Evolutionary conservation across 2,113 vertebrate species (phyloP).

Genomic region (Thinocorus orbignyianus): DNA sequence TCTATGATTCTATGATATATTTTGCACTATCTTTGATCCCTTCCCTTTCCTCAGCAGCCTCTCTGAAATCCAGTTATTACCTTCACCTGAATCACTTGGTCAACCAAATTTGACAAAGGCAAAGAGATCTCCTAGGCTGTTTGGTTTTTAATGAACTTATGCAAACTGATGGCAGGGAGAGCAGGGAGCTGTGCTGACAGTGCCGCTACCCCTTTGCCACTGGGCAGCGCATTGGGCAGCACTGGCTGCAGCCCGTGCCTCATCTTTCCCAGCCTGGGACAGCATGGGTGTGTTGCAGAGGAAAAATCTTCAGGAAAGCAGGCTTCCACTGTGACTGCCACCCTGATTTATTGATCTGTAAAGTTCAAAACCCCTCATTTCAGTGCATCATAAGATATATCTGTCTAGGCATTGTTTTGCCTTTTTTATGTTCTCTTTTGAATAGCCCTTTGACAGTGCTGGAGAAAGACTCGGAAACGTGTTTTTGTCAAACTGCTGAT

Average conservation of each 20-base stretch:
- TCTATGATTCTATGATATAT: too few relatives aligned
- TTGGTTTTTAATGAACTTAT: background rate
- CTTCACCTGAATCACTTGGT: background rate
- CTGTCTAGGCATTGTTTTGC: background rate
- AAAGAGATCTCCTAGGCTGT: background rate
- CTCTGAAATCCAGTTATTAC: background rate
- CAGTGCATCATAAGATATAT: background rate
- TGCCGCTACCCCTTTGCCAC: background rate
- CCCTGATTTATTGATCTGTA: background rate
- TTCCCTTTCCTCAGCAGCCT: background rate
- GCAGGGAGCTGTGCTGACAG: background rate
- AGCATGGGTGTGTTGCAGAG: background rate
- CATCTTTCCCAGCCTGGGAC: background rate
- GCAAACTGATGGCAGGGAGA: background rate
- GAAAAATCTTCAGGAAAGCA: background rate
- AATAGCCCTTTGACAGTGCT: background rate
- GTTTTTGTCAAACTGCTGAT: background rate
- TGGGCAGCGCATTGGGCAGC: background rate
- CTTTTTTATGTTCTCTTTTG: background rate
- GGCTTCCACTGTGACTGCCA: background rate
- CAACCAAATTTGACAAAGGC: background rate
- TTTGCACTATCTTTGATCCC: background rate
- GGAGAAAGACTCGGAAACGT: background rate
- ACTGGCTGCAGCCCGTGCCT: fast-evolving
- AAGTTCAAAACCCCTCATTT: background rate